phyloP scores from a whole-genome alignment of 2,888 invertebrate genomes.

The Biston betularia region DNA sequence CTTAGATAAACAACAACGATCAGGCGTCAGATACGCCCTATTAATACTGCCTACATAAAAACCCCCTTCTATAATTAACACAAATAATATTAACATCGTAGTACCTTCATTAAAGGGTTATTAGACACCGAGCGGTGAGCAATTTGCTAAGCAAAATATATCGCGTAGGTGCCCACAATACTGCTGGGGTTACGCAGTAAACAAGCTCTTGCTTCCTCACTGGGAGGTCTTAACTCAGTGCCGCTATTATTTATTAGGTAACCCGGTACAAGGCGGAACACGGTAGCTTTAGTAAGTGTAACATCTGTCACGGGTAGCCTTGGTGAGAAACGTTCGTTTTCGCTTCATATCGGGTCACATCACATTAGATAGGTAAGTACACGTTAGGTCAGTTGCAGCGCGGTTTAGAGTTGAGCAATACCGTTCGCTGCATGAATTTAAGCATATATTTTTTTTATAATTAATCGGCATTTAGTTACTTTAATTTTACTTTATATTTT shows the following conservation, averaged over 20 bases:
- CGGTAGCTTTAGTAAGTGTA: constrained; percentile 66
- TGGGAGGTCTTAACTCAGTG: constrained; percentile 83
- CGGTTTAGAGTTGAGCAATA: background rate
- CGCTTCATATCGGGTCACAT: constrained; percentile 18
- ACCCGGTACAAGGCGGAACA: constrained; percentile 69
- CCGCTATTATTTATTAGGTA: constrained; percentile 82
- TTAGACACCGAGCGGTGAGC: constrained; percentile 80
- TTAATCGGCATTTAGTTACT: no score
- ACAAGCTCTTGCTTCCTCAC: constrained; percentile 78
- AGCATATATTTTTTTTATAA: background rate
- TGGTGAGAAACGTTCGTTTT: constrained; percentile 38
- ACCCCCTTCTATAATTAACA: constrained; percentile 40
- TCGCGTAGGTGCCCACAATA: constrained; percentile 81
- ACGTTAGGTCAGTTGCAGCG: background rate
- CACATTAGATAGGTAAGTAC: background rate
- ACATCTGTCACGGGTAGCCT: constrained; percentile 60
- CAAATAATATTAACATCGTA: constrained; percentile 51
- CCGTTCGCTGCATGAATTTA: background rate
- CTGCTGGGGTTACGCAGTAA: constrained; percentile 75
- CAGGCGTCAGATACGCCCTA: constrained; percentile 19
- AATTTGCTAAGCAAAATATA: constrained; percentile 85
- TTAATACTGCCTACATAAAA: constrained; percentile 31
- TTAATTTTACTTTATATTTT: no score
- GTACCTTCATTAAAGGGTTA: constrained; percentile 83
- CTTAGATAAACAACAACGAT: constrained; percentile 1